phyloP scores from a whole-genome alignment of 2,797 vertebrate species.

The Valencia hispanica region DNA sequence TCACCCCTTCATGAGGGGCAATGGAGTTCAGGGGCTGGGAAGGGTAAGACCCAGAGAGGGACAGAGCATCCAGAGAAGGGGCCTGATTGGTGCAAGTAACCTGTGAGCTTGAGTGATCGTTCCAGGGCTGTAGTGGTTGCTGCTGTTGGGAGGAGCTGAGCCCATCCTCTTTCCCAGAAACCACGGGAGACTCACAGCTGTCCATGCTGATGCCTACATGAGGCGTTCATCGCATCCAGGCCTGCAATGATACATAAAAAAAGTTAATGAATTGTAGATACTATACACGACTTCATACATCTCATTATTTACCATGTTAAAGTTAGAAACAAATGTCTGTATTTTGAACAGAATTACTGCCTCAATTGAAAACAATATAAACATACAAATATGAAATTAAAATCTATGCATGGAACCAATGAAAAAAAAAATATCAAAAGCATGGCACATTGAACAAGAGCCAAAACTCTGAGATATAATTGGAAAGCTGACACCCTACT shows the following conservation, averaged over 20 bases:
- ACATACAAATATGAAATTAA: slow-evolving; percentile 50
- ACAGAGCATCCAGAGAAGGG: slow-evolving; percentile 82
- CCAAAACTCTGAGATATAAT: slow-evolving; percentile 79
- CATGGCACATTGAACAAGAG: slow-evolving; percentile 68
- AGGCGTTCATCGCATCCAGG: slow-evolving; percentile 99
- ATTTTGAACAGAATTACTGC: slow-evolving; percentile 30
- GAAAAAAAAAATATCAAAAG: slow-evolving; percentile 65
- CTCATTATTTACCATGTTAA: slow-evolving; percentile 24
- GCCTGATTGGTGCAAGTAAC: slow-evolving; percentile 83
- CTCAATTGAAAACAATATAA: slow-evolving; percentile 36
- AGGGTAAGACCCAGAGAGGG: slow-evolving; percentile 78
- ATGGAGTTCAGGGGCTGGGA: slow-evolving; percentile 78
- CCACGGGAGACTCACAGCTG: slow-evolving; percentile 99
- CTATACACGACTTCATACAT: slow-evolving; percentile 4
- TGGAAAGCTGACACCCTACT: slow-evolving; percentile 82
- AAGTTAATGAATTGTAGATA: slow-evolving; percentile 52
- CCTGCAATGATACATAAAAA: slow-evolving; percentile 80
- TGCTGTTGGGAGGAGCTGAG: slow-evolving; percentile 92
- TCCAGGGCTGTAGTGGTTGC: slow-evolving; percentile 89
- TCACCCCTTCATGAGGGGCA: slow-evolving; percentile 78
- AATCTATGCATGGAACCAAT: slow-evolving; percentile 40
- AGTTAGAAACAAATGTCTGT: slow-evolving; percentile 34
- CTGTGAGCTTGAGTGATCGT: slow-evolving; percentile 84
- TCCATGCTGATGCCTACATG: slow-evolving; percentile 99
- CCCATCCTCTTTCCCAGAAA: slow-evolving; percentile 99